Percentiles rank a stretch among this genome's conserved stretches.
phyloP scores from a whole-genome alignment of 2,888 invertebrate species.

The Eristalinus sepulchralis region DNA sequence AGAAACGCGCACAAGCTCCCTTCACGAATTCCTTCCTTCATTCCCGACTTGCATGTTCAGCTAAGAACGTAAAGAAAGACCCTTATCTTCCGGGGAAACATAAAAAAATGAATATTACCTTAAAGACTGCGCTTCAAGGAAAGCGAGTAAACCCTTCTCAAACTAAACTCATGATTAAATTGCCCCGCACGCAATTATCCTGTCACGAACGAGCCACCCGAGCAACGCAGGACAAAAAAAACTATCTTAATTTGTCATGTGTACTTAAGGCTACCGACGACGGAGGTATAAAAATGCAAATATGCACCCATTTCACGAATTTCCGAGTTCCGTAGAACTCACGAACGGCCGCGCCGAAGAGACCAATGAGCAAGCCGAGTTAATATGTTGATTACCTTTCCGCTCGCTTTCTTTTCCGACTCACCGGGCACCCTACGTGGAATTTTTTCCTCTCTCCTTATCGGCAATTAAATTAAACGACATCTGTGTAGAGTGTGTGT shows the following conservation, averaged over 20 bases:
- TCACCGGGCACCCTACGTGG: slow-evolving; percentile 34
- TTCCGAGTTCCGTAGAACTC: not conserved
- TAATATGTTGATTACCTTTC: slow-evolving; percentile 55
- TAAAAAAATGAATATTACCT: slow-evolving; percentile 25
- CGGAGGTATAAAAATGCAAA: slow-evolving; percentile 50
- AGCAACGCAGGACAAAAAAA: not conserved
- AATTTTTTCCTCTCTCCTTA: slow-evolving; percentile 42
- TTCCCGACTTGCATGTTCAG: not conserved
- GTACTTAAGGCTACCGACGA: slow-evolving; percentile 48
- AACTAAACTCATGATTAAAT: slow-evolving; percentile 49
- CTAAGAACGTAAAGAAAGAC: not conserved
- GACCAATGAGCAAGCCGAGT: slow-evolving; percentile 49
- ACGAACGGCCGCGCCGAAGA: not conserved
- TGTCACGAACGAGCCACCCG: slow-evolving; percentile 48
- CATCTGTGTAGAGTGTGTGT: slow-evolving; percentile 49
- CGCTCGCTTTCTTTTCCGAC: slow-evolving; percentile 28
- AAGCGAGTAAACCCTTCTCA: slow-evolving; percentile 36
- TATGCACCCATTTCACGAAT: slow-evolving; percentile 11
- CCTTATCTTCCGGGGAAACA: slow-evolving; percentile 7
- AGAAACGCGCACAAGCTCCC: too few species aligned
- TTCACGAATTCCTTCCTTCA: not conserved
- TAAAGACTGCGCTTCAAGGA: slow-evolving; percentile 40
- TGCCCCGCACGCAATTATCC: slow-evolving; percentile 47
- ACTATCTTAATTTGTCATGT: slow-evolving; percentile 68
- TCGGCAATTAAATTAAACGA: slow-evolving; percentile 69